Percentiles rank a stretch among this genome's conserved stretches.
phyloP scores from a whole-genome alignment of 2,888 invertebrate genomes.

The Suillia variegata region DNA sequence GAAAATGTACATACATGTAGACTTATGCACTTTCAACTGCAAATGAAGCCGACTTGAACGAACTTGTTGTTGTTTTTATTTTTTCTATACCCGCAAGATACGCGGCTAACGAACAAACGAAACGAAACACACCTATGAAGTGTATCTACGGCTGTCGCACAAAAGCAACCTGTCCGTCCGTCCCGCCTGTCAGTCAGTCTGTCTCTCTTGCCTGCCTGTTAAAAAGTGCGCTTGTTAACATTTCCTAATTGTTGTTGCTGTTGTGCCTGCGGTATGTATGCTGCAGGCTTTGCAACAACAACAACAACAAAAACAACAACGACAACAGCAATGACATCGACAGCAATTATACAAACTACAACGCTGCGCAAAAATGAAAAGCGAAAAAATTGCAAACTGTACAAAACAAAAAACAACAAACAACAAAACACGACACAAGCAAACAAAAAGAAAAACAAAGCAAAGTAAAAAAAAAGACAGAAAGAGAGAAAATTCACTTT shows the following conservation, averaged over 20 bases:
- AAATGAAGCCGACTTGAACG: not conserved
- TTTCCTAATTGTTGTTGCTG: constrained; percentile 46
- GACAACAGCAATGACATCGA: not conserved
- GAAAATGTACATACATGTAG: too few species aligned
- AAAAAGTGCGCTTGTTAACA: constrained; percentile 44
- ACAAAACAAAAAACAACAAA: too few species aligned
- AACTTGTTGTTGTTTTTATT: not conserved
- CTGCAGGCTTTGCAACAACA: not conserved
- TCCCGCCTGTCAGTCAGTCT: not conserved
- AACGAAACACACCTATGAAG: not conserved
- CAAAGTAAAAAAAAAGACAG: not conserved
- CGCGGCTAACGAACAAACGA: not conserved
- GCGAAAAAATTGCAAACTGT: not conserved
- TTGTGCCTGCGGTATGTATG: not conserved
- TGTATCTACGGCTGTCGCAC: not conserved
- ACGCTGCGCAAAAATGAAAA: not conserved
- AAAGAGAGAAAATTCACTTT: constrained; percentile 54
- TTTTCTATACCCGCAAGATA: not conserved
- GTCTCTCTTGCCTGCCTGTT: too few species aligned
- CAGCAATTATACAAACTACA: constrained; percentile 3
- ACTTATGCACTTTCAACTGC: too few species aligned
- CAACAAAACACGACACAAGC: too few species aligned
- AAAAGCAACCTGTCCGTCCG: not conserved
- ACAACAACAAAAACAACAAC: not conserved
- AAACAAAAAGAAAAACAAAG: not conserved